phyloP scores from a whole-genome alignment of 2,888 invertebrate genomes.

The Lysandra coridon region DNA sequence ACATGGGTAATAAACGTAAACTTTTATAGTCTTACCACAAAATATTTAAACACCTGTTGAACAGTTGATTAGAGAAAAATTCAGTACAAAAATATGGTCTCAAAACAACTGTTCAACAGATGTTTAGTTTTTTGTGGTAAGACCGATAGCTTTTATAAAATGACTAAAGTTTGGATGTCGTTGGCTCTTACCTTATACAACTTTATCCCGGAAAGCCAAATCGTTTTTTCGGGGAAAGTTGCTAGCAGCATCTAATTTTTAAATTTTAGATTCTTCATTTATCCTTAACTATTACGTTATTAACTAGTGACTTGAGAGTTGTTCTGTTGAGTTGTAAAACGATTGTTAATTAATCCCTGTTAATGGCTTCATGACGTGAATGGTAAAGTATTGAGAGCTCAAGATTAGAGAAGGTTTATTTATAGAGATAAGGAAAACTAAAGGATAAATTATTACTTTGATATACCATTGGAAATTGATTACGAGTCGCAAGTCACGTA shows the following conservation, averaged over 20 bases:
- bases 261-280: background rate
- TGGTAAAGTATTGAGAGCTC: background rate
- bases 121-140: no score
- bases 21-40: no score
- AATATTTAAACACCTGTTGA: no score
- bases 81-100: no score
- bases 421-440: slow-evolving; percentile 11
- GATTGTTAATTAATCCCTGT: slow-evolving; percentile 1
- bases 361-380: background rate
- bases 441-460: background rate
- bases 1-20: no score
- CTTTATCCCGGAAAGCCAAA: background rate
- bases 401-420: background rate
- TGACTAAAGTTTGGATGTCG: no score
- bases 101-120: no score
- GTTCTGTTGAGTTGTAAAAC: background rate
- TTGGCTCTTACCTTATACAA: background rate
- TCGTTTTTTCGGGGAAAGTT: background rate
- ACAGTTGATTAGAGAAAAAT: no score
- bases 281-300: background rate
- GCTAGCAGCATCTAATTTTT: background rate
- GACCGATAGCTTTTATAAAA: no score
- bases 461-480: background rate
- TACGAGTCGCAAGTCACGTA: background rate
- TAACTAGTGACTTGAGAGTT: background rate